A percentile compares a stretch with the other conserved stretches of the same genome.
phyloP scores from a whole-genome alignment of 2,113 vertebrate genomes.

The Hippolais icterina region DNA sequence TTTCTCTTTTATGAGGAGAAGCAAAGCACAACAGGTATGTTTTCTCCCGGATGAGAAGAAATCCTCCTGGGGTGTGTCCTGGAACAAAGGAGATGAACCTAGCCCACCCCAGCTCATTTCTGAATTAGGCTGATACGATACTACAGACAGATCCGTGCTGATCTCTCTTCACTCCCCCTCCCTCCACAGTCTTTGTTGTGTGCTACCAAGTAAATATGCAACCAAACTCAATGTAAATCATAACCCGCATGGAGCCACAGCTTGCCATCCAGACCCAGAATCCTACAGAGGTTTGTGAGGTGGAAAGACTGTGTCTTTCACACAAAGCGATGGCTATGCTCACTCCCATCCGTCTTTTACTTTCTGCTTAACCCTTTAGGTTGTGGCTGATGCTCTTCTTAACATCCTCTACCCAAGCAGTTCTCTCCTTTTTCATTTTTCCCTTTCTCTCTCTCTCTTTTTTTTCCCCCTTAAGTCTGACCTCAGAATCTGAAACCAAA shows the following conservation, averaged over 20 bases:
- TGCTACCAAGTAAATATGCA: constrained; percentile 62
- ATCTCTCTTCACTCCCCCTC: not conserved
- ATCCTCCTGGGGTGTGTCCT: constrained; percentile 43
- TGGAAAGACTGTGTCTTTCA: constrained; percentile 53
- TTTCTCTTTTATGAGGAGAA: constrained; percentile 29
- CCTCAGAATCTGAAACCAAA: constrained; percentile 60
- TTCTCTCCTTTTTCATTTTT: constrained; percentile 2
- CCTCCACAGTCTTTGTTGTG: constrained; percentile 48
- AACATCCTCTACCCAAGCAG: not conserved
- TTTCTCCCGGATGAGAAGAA: constrained; percentile 32
- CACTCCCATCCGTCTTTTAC: not conserved
- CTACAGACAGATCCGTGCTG: not conserved
- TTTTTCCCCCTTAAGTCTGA: not conserved
- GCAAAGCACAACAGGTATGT: constrained; percentile 31
- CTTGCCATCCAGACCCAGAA: constrained; percentile 30
- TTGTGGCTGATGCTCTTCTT: constrained; percentile 21
- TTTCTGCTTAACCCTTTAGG: constrained; percentile 38
- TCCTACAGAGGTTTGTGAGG: constrained; percentile 56
- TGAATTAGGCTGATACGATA: not conserved
- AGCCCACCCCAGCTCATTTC: not conserved
- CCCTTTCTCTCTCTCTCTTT: not conserved
- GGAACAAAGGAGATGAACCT: constrained; percentile 30
- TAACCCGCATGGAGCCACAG: constrained; percentile 54
- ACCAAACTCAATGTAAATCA: constrained; percentile 54
- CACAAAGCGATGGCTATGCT: constrained; percentile 2